Conservation (phyloP, 2,888 invertebrate genomes). For the Pseudanteris insignis region DNA sequence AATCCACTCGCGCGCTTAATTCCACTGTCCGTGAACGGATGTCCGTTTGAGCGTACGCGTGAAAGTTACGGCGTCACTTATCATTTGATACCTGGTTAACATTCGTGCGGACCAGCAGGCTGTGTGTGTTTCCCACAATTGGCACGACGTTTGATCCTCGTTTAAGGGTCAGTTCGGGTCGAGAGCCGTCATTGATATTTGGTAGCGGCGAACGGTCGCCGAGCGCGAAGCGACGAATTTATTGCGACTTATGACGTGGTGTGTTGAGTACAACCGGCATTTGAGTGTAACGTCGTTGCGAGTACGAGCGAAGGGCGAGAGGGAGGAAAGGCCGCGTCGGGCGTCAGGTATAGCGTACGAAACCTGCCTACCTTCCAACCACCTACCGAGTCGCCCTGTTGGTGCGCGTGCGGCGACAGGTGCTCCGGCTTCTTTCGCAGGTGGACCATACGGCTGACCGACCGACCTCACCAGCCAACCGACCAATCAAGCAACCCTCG, state of each 20-base stretch:
- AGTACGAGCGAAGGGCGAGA: slow-evolving; percentile 28
- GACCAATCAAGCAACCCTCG: slow-evolving; percentile 41
- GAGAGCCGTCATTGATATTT: slow-evolving; percentile 21
- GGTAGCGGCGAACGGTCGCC: slow-evolving; percentile 9
- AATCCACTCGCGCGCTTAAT: slow-evolving; percentile 1
- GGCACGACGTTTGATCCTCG: neutral
- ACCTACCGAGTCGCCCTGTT: slow-evolving; percentile 43
- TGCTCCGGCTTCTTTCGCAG: slow-evolving; percentile 39
- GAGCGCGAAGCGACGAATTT: neutral
- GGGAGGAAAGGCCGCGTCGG: too few relatives aligned
- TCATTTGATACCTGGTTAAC: slow-evolving; percentile 2
- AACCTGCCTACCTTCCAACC: slow-evolving; percentile 41
- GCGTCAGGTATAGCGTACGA: slow-evolving; percentile 17
- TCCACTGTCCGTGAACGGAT: slow-evolving; percentile 1
- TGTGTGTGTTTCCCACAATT: too few relatives aligned
- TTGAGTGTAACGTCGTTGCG: slow-evolving; percentile 32
- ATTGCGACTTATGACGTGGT: slow-evolving; percentile 41
- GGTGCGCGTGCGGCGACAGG: slow-evolving; percentile 44
- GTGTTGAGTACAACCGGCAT: slow-evolving; percentile 39
- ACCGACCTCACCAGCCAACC: slow-evolving; percentile 38
- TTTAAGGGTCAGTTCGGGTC: slow-evolving; percentile 12
- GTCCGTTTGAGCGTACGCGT: too few relatives aligned
- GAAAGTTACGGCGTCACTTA: slow-evolving; percentile 4
- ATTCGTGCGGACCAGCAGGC: too few relatives aligned
- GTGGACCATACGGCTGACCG: slow-evolving; percentile 45